Percentiles rank a stretch among this genome's conserved stretches.
Conservation (phyloP, 2,888 invertebrate genomes). For the Xanthia togata region DNA sequence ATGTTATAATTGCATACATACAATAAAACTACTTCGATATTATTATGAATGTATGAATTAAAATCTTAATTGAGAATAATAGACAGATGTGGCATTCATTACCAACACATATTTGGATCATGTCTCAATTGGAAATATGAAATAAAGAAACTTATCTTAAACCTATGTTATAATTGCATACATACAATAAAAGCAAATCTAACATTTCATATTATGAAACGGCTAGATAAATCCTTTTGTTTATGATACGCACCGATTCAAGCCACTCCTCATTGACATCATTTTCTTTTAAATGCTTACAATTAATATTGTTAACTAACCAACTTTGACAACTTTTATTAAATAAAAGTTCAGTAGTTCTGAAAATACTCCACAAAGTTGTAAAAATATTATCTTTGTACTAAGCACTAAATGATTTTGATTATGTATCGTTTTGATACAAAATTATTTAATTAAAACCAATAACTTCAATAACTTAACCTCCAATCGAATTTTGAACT, state of each 20-base stretch:
- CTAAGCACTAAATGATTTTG: background rate
- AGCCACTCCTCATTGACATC: constrained; percentile 74
- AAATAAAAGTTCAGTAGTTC: background rate
- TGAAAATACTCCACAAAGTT: background rate
- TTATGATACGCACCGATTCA: constrained; percentile 61
- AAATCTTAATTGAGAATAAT: constrained; percentile 6
- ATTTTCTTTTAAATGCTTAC: constrained; percentile 46
- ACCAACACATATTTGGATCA: constrained; percentile 2
- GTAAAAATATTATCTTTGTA: background rate
- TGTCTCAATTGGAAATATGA: constrained; percentile 5
- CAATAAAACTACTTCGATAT: background rate
- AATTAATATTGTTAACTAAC: background rate
- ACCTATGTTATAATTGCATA: constrained; percentile 20
- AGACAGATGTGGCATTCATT: constrained; percentile 11
- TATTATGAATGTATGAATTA: background rate
- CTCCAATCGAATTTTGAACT: constrained; percentile 1
- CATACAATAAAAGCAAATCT: constrained; percentile 37
- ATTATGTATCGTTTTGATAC: background rate
- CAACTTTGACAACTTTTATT: constrained; percentile 17
- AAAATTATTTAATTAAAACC: constrained; percentile 1
- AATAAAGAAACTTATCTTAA: background rate
- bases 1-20: constrained; percentile 21
- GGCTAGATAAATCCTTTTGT: constrained; percentile 12
- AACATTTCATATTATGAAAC: constrained; percentile 12
- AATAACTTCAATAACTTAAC: background rate